phyloP scores from a whole-genome alignment of 2,113 vertebrate species.

The Romanogobio albipinnatus region DNA sequence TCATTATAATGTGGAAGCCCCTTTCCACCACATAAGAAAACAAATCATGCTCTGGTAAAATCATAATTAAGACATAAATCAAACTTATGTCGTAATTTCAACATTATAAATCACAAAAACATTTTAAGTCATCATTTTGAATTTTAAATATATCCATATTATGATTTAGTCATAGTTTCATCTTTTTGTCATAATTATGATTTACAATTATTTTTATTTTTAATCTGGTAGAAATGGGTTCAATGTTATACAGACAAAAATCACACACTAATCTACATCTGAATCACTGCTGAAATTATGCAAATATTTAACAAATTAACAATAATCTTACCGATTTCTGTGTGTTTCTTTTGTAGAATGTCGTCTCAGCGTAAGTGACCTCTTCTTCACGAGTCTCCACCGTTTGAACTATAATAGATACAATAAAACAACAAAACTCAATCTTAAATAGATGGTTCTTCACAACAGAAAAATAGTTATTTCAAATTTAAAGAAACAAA shows the following conservation, averaged over 20 bases:
- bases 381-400: neutral
- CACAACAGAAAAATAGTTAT: no score
- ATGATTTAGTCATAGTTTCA: neutral
- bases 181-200: neutral
- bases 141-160: no score
- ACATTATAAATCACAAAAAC: neutral
- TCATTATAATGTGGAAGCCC: neutral
- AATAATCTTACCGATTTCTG: neutral
- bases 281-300: no score
- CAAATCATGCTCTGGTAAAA: neutral
- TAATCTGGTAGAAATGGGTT: neutral
- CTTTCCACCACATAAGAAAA: neutral
- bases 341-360: neutral
- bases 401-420: neutral
- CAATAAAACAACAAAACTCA: neutral
- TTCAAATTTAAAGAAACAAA: neutral
- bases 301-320: neutral
- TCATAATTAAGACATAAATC: neutral
- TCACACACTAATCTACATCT: neutral
- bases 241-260: neutral
- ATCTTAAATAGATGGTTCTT: neutral
- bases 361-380: neutral
- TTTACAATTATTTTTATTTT: neutral
- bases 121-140: no score
- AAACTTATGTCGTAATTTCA: neutral